Base-by-base conservation (phyloP, 30 jellyfish, hydroid and myxozoan genomes). In the Aurelia sp. region DNA sequence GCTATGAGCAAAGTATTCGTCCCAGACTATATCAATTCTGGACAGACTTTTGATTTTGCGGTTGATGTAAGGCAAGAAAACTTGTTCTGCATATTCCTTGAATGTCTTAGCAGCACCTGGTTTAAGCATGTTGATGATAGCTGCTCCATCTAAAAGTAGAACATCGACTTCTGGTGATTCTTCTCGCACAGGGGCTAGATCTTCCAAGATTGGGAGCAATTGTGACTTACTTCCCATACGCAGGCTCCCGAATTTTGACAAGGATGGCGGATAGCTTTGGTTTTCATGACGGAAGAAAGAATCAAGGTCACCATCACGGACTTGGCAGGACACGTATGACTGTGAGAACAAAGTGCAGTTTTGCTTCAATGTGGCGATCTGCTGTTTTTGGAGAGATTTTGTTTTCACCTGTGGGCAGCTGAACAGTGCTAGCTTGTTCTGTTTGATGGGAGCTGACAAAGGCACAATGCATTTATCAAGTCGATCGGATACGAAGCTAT, bases 291-390 rank as follows among this genome's bases (percentile, higher is more conserved):
- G 75, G 65, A 82, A 82, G 61, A 84, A 84, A 35, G 30, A 20
- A 62, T 62, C 94, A 7, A 84, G 60, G 53, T 84, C 62, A 40
- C 85, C 86, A 70, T 69, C 90, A 21, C 94, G 30, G 53, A 59
- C 90, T 63, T 84, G 91, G 72, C 88, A 84, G 19, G 96, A 85
- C 40, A 88, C 59, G 52, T 77, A 88, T 19, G 78, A 88, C 74
- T 71, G 92, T 19, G 93, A 79, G 65, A 88, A 88, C 80, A 88
- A 40, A 11, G 64, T 40, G 74, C 92, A 76, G 55, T 60, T 53
- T 47, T 77, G 72, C 72, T 88, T 69, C 76, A 74, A 65, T 44
- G 88, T 73, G 11, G 78, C 74, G 13, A 85, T 18, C 60, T 85
- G 72, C 13, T 69, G 76, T 4, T 68, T 70, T 18, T 66, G 77